phyloP scores from a whole-genome alignment of 1,140 invertebrate species.

The Augochlora pura region DNA sequence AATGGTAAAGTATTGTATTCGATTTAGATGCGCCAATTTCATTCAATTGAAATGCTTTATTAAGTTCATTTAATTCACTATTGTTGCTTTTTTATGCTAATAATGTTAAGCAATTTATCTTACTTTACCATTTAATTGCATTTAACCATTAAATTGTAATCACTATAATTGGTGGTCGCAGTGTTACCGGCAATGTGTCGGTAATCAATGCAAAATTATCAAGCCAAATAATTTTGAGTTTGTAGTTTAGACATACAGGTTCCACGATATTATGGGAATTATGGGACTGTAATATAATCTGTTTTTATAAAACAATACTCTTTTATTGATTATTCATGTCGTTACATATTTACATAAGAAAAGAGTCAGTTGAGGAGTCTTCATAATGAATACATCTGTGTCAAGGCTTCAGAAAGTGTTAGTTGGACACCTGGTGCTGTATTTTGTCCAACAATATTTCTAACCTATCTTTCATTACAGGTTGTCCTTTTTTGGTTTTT shows the following conservation, averaged over 20 bases:
- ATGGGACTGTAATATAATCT: neutral
- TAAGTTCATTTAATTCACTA: too few species aligned
- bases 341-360: neutral
- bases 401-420: too few species aligned
- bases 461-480: constrained; percentile 87
- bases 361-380: neutral
- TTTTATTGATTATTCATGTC: constrained; percentile 2
- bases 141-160: too few species aligned
- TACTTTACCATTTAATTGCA: too few species aligned
- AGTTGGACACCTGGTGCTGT: constrained; percentile 61
- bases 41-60: too few species aligned
- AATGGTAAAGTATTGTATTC: too few species aligned
- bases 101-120: too few species aligned
- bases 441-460: constrained; percentile 87
- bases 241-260: neutral
- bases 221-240: too few species aligned
- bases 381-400: neutral
- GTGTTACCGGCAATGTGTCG: too few species aligned
- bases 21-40: too few species aligned
- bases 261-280: neutral
- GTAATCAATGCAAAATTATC: too few species aligned
- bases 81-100: too few species aligned
- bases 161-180: neutral
- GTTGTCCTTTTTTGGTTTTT: constrained; percentile 88
- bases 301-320: neutral